A percentile compares a stretch with the other conserved stretches of the same genome.
Evolutionary conservation across 2,888 invertebrate species (phyloP).

Genomic region (Lottia scabra): DNA sequence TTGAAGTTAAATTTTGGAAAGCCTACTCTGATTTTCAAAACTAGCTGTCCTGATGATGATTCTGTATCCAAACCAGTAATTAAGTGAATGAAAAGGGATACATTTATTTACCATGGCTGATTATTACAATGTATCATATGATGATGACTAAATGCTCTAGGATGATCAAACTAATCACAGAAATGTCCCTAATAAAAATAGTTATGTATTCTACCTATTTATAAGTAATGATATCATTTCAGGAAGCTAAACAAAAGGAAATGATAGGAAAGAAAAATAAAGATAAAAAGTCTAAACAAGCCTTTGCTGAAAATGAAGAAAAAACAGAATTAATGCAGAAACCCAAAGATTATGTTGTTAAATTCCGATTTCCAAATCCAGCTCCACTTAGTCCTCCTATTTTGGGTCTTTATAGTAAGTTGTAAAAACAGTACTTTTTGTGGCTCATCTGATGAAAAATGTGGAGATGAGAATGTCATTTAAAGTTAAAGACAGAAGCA

Average conservation of each 20-base stretch:
- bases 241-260: slow-evolving; percentile 93
- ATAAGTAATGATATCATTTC: slow-evolving; percentile 12
- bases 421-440: neutral
- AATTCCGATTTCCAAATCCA: slow-evolving; percentile 97
- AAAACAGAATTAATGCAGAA: slow-evolving; percentile 74
- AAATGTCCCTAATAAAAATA: neutral
- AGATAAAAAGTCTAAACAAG: slow-evolving; percentile 84
- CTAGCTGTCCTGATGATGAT: no score
- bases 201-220: neutral
- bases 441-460: no score
- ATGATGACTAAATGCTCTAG: no score
- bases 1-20: no score
- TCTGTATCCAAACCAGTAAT: no score
- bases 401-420: slow-evolving; percentile 88
- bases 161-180: no score
- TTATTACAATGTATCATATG: no score
- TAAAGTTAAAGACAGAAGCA: no score
- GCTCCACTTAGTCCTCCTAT: slow-evolving; percentile 97
- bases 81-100: no score
- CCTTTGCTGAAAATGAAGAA: slow-evolving; percentile 80
- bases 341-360: slow-evolving; percentile 96
- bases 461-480: no score
- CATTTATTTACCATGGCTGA: no score
- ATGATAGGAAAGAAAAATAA: slow-evolving; percentile 90
- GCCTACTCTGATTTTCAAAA: no score